Conservation (phyloP, 2,888 invertebrate species). For the Lypha dubia region DNA sequence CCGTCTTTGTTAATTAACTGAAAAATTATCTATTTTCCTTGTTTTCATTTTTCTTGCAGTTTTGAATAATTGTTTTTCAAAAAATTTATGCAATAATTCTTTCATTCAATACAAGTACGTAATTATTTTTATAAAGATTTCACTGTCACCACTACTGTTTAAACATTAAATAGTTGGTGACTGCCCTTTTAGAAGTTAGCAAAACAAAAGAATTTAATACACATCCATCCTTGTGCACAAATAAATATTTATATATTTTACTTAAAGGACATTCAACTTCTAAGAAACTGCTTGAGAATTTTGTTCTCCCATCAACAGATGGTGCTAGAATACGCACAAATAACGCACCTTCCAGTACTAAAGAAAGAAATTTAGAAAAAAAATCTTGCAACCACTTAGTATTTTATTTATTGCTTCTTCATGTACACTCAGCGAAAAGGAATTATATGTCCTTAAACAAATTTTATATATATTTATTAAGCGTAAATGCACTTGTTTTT, state of each 20-base stretch:
- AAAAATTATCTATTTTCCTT: no score
- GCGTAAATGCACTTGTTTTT: constrained; percentile 12
- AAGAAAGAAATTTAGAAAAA: no score
- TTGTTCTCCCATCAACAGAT: constrained; percentile 46
- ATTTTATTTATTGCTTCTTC: constrained; percentile 10
- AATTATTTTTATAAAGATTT: neutral
- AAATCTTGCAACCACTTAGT: constrained; percentile 14
- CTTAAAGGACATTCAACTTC: constrained; percentile 51
- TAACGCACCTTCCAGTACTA: constrained; percentile 36
- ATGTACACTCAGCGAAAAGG: constrained; percentile 26
- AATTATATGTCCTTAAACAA: constrained; percentile 34
- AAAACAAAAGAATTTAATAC: neutral
- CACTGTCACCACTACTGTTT: constrained; percentile 3
- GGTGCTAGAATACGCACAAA: constrained; percentile 44
- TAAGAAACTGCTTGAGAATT: constrained; percentile 26
- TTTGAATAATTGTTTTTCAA: no score
- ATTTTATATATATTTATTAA: neutral
- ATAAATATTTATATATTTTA: no score
- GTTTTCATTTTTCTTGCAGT: no score
- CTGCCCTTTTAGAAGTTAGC: neutral
- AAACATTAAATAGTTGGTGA: neutral
- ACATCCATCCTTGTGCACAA: constrained; percentile 23
- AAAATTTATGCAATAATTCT: no score
- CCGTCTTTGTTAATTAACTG: no score
- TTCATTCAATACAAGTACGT: no score